These are phyloP conservation scores for Plusia festucae DNA, from an alignment of 2,888 invertebrate genomes.

Conservation along the genomic window DNA sequence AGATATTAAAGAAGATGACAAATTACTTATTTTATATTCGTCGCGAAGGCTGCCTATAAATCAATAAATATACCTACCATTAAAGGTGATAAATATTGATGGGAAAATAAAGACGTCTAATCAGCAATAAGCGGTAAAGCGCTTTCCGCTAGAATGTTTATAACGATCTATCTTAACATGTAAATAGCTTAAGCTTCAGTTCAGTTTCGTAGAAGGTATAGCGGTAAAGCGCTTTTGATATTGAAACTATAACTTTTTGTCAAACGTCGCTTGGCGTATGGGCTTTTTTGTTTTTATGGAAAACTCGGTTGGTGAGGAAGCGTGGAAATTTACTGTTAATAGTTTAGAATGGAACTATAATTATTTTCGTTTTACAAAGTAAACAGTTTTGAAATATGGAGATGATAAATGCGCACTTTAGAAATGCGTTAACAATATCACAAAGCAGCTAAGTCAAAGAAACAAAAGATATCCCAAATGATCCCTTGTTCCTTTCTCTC, in stretches of 20 bases:
- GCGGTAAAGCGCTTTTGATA: conserved; percentile 50
- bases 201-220: conserved; percentile 36
- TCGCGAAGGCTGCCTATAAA: conserved; percentile 37
- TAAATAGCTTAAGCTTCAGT: conserved; percentile 29
- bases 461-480: conserved; percentile 14
- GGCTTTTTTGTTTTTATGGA: conserved; percentile 29
- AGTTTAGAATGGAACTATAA: conserved; percentile 11
- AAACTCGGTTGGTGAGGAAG: conserved; percentile 12
- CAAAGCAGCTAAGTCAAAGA: background rate
- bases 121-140: conserved; percentile 31
- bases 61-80: conserved; percentile 48
- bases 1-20: conserved; percentile 48
- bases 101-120: conserved; percentile 50
- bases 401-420: background rate
- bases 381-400: background rate
- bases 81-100: conserved; percentile 49
- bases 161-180: conserved; percentile 18
- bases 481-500: background rate
- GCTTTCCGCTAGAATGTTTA: conserved; percentile 26
- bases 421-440: background rate
- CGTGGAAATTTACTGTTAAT: conserved; percentile 35
- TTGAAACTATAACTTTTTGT: conserved; percentile 39
- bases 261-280: conserved; percentile 25
- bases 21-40: conserved; percentile 46
- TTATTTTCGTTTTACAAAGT: background rate